Evolutionary conservation across 2,888 invertebrate genomes (phyloP).

Genomic region (Frankliniella fusca): DNA sequence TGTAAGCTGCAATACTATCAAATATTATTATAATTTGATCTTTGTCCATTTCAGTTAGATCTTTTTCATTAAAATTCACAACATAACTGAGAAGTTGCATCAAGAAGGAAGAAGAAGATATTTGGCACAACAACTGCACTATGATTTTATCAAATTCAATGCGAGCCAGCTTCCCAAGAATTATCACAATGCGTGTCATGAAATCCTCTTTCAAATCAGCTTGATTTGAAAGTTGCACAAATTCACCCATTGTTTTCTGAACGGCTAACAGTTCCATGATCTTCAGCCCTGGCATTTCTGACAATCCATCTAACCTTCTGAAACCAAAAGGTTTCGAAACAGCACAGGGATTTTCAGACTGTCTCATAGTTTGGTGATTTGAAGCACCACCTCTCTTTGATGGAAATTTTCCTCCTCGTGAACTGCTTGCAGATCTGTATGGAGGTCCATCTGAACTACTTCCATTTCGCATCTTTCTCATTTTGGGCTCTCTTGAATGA

Average conservation of each 20-base stretch:
- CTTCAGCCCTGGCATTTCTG: background rate
- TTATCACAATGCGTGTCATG: background rate
- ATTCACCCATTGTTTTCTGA: background rate
- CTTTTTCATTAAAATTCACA: slow-evolving; percentile 28
- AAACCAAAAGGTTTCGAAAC: background rate
- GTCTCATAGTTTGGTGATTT: too few species aligned
- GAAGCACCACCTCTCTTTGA: too few species aligned
- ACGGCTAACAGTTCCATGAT: background rate
- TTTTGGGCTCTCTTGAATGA: too few species aligned
- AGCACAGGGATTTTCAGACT: too few species aligned
- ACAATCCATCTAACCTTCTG: background rate
- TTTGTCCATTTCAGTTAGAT: slow-evolving; percentile 37
- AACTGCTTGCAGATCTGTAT: too few species aligned
- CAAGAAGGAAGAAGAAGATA: background rate
- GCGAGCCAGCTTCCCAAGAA: background rate
- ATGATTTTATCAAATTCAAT: background rate
- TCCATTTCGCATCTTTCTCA: too few species aligned
- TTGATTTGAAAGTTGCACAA: background rate
- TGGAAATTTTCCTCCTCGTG: too few species aligned
- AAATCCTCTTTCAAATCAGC: background rate
- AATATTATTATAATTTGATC: slow-evolving; percentile 41
- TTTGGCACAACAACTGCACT: background rate
- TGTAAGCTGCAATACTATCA: slow-evolving; percentile 40
- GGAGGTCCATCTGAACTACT: too few species aligned
- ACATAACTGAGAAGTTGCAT: background rate